Conservation (phyloP, 2,888 invertebrate genomes). For the Catocala fraxini region DNA sequence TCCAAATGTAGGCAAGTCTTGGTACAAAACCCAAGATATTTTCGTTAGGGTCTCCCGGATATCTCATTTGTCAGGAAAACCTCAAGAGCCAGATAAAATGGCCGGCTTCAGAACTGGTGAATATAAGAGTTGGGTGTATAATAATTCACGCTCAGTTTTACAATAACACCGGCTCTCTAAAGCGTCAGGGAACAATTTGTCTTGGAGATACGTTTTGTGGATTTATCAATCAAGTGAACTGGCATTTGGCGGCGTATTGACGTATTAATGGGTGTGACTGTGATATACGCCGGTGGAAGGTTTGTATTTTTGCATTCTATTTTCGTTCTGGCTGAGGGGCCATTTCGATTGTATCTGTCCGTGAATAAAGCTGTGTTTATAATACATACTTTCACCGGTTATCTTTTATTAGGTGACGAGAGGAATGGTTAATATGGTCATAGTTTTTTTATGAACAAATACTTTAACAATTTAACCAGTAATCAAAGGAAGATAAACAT, state of each 20-base stretch:
- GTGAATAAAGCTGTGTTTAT: too few relatives aligned
- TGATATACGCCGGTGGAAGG: conserved; percentile 2
- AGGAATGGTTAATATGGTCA: too few relatives aligned
- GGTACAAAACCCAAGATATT: conserved; percentile 56
- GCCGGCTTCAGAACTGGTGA: conserved; percentile 57
- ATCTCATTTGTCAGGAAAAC: conserved; percentile 67
- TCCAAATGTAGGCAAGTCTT: conserved; percentile 49
- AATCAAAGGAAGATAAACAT: too few relatives aligned
- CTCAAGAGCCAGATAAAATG: conserved; percentile 71
- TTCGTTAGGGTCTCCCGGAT: conserved; percentile 56
- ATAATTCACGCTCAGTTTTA: conserved; percentile 53
- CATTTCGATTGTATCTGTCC: too few relatives aligned
- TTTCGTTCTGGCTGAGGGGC: neutral
- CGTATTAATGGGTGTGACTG: conserved; percentile 9
- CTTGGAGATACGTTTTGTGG: conserved; percentile 27
- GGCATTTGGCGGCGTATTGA: conserved; percentile 19
- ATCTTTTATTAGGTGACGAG: too few relatives aligned
- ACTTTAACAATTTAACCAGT: too few relatives aligned
- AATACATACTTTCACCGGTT: too few relatives aligned
- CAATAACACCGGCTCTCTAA: conserved; percentile 36
- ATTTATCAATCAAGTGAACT: conserved; percentile 37
- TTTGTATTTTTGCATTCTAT: neutral
- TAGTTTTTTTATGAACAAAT: too few relatives aligned
- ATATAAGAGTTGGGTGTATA: conserved; percentile 49
- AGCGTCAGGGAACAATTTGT: conserved; percentile 36